Percentiles rank a stretch among this genome's conserved stretches.
Evolutionary conservation across 1,140 invertebrate species (phyloP).

Genomic region (Rhopalosiphum padi): DNA sequence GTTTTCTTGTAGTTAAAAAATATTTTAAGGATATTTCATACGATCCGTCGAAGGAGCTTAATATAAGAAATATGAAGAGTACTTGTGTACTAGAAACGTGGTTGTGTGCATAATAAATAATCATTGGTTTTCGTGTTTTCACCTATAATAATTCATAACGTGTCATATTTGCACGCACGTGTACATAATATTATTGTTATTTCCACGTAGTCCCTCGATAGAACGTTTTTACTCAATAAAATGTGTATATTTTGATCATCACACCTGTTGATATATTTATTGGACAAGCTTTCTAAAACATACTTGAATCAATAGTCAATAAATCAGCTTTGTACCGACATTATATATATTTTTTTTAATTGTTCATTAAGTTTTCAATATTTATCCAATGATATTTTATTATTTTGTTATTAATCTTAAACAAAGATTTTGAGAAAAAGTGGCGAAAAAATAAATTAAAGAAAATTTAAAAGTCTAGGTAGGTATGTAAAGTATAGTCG

Average conservation of each 20-base stretch:
- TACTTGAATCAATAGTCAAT: background rate
- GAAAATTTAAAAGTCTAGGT: background rate
- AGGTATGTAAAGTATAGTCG: no score
- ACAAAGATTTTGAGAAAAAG: background rate
- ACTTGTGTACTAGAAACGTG: no score
- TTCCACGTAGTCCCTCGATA: background rate
- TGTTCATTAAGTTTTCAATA: background rate
- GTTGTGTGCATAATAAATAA: no score
- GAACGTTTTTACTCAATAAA: background rate
- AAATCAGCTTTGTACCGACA: background rate
- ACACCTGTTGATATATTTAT: background rate
- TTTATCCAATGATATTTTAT: background rate
- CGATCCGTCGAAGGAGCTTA: background rate
- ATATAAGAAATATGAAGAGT: background rate
- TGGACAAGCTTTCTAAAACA: background rate
- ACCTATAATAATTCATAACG: background rate
- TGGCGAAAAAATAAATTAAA: no score
- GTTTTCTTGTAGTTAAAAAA: background rate
- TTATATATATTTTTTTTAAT: no score
- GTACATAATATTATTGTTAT: background rate
- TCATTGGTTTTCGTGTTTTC: background rate
- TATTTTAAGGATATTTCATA: background rate
- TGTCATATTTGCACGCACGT: background rate
- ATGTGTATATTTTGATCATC: background rate
- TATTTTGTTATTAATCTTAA: no score